phyloP scores from a whole-genome alignment of 2,888 invertebrate species.

The Drosophila trichaetosa region DNA sequence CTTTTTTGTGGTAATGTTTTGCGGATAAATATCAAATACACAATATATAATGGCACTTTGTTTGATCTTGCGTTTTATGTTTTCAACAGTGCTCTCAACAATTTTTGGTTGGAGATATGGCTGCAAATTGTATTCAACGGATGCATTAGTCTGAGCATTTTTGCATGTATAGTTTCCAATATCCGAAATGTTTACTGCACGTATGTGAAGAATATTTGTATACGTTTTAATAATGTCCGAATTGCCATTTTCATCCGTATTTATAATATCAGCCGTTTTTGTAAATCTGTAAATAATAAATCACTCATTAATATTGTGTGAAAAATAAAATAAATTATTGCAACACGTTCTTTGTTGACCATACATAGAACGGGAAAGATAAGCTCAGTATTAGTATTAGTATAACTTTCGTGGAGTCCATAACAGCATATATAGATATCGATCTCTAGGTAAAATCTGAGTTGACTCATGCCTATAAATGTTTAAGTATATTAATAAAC shows the following conservation, averaged over 20 bases:
- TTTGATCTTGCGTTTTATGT: constrained; percentile 86
- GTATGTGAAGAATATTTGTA: constrained; percentile 85
- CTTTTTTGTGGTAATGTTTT: constrained; percentile 82
- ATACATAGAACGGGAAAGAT: background rate
- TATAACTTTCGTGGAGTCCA: background rate
- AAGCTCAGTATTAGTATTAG: background rate
- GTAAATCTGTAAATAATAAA: constrained; percentile 60
- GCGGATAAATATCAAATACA: constrained; percentile 87
- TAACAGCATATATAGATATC: background rate
- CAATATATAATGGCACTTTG: constrained; percentile 86
- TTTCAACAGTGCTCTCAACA: constrained; percentile 81
- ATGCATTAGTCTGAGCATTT: constrained; percentile 83
- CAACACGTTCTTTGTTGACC: background rate
- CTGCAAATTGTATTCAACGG: constrained; percentile 65
- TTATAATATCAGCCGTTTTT: constrained; percentile 36
- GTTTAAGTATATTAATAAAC: background rate
- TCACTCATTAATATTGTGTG: background rate
- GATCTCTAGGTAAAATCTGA: background rate
- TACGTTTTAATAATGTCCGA: constrained; percentile 60
- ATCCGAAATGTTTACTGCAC: constrained; percentile 86
- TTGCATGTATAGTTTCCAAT: constrained; percentile 88
- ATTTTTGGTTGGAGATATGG: constrained; percentile 85
- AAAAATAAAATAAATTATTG: background rate
- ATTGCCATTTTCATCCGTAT: constrained; percentile 39
- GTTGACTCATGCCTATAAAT: background rate